Percentiles rank a stretch among this genome's conserved stretches.
Evolutionary conservation across 2,797 vertebrate genomes (phyloP).

Genomic region (Xyrichtys novacula): DNA sequence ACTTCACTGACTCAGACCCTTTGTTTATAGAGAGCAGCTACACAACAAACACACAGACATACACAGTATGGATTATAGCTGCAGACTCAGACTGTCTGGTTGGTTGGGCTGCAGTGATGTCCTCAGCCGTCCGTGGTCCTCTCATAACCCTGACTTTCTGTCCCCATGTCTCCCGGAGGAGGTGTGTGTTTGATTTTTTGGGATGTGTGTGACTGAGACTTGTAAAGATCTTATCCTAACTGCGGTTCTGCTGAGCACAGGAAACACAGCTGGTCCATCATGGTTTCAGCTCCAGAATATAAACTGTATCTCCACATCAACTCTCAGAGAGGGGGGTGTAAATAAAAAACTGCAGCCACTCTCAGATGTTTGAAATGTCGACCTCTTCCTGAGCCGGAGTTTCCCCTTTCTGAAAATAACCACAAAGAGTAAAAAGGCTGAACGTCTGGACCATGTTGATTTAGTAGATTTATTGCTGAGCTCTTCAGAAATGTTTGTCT

Average conservation of each 20-base stretch:
- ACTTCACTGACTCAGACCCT: constrained; percentile 45
- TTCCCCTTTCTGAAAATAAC: constrained; percentile 62
- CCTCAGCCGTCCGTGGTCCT: constrained; percentile 55
- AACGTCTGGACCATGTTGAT: constrained; percentile 64
- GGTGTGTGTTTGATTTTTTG: background rate
- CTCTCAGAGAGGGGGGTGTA: constrained; percentile 47
- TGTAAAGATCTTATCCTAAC: constrained; percentile 48
- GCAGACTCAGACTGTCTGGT: constrained; percentile 39
- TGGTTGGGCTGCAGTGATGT: constrained; percentile 38
- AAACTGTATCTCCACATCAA: constrained; percentile 30
- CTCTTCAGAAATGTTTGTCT: constrained; percentile 52
- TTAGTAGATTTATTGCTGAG: constrained; percentile 66
- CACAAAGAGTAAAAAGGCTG: constrained; percentile 22
- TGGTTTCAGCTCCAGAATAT: constrained; percentile 22
- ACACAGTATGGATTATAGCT: constrained; percentile 48
- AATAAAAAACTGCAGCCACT: constrained; percentile 42
- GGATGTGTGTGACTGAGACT: constrained; percentile 30
- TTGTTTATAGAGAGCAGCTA: constrained; percentile 41
- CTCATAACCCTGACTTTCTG: constrained; percentile 37
- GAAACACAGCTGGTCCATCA: constrained; percentile 19
- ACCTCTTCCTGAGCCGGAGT: constrained; percentile 63
- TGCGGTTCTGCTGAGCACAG: constrained; percentile 38
- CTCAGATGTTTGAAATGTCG: constrained; percentile 48
- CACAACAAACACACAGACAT: constrained; percentile 40
- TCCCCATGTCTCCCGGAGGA: constrained; percentile 13